Evolutionary conservation across 2,113 vertebrate species (phyloP).

Genomic region (Paraplagusia blochii): DNA sequence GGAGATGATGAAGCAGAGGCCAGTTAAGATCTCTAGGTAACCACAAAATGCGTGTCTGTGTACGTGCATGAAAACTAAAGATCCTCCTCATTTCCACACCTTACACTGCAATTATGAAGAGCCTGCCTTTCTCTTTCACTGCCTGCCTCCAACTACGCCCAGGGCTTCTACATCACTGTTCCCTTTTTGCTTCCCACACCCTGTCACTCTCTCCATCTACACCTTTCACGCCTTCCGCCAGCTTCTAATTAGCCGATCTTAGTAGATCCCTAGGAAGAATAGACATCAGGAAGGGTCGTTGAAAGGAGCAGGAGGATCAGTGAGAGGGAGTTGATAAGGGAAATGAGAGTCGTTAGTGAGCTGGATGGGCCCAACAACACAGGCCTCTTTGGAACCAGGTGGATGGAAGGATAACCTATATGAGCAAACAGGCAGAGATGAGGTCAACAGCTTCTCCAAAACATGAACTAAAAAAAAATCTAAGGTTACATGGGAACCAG

Average conservation of each 20-base stretch:
- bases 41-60: slow-evolving; percentile 32
- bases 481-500: neutral
- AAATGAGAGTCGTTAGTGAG: slow-evolving; percentile 47
- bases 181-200: slow-evolving; percentile 50
- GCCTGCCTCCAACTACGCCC: slow-evolving; percentile 56
- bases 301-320: slow-evolving; percentile 20
- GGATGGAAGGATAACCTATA: slow-evolving; percentile 16
- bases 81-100: slow-evolving; percentile 64
- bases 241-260: slow-evolving; percentile 68
- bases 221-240: slow-evolving; percentile 67
- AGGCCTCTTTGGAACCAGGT: slow-evolving; percentile 11
- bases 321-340: slow-evolving; percentile 34
- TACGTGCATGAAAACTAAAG: slow-evolving; percentile 56
- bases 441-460: slow-evolving; percentile 3
- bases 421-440: slow-evolving; percentile 26
- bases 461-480: slow-evolving; percentile 28
- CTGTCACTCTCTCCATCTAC: slow-evolving; percentile 52
- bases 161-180: slow-evolving; percentile 63
- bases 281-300: slow-evolving; percentile 26
- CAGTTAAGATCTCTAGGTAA: slow-evolving; percentile 49
- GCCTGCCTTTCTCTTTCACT: slow-evolving; percentile 46
- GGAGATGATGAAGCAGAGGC: slow-evolving; percentile 59
- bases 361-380: slow-evolving; percentile 6
- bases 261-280: slow-evolving; percentile 58
- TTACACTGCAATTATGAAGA: slow-evolving; percentile 68